A percentile compares a stretch with the other conserved stretches of the same genome.
phyloP scores from a whole-genome alignment of 1,140 invertebrate genomes.

The Xylocopa sonorina region DNA sequence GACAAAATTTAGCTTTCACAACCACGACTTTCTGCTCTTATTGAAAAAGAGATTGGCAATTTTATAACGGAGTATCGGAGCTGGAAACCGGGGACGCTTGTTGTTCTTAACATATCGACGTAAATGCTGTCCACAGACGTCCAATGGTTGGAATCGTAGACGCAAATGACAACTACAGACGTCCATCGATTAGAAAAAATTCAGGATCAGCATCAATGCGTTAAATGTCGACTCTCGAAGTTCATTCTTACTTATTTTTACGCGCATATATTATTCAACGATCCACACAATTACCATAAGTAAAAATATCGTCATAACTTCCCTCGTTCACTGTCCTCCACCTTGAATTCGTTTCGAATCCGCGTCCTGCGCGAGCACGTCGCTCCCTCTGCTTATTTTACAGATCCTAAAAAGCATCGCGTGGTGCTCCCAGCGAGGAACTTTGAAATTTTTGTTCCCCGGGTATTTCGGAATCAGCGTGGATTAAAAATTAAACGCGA shows the following conservation, averaged over 20 bases:
- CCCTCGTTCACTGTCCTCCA: neutral
- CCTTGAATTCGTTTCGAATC: neutral
- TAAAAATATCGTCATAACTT: neutral
- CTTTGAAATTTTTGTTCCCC: slow-evolving; percentile 29
- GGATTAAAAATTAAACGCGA: slow-evolving; percentile 43
- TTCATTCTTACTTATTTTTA: too few species aligned
- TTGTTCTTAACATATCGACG: too few species aligned
- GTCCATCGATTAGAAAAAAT: too few species aligned
- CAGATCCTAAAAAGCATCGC: neutral
- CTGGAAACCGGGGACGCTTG: neutral
- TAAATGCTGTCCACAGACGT: too few species aligned
- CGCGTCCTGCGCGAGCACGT: neutral
- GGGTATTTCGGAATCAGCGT: slow-evolving; percentile 28
- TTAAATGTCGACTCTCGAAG: too few species aligned
- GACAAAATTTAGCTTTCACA: slow-evolving; percentile 42
- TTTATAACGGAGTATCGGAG: neutral
- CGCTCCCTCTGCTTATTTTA: slow-evolving; percentile 3
- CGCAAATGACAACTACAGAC: too few species aligned
- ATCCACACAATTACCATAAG: neutral
- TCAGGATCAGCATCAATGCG: too few species aligned
- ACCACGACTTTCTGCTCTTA: neutral
- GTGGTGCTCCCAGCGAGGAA: neutral
- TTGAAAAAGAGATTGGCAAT: neutral
- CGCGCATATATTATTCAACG: neutral
- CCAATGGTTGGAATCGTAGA: too few species aligned